Percentiles rank a stretch among this genome's conserved stretches.
Evolutionary conservation across 2,113 vertebrate genomes (phyloP).

Genomic region (Percopsis transmontana): DNA sequence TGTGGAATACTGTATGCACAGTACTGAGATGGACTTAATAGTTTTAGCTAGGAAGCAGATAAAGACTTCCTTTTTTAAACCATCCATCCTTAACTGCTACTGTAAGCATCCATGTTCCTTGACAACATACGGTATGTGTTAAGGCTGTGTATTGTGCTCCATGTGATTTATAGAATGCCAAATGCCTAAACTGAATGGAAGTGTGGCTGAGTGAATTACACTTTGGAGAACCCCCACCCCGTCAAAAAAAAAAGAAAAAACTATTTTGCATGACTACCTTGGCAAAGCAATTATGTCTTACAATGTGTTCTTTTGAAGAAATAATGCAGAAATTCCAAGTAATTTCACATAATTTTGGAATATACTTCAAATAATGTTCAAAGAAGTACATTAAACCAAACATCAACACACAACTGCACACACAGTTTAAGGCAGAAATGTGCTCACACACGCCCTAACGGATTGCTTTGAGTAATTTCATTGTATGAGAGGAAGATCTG

Average conservation of each 20-base stretch:
- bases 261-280: neutral
- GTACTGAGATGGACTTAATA: constrained; percentile 62
- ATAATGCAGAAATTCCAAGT: too few species aligned
- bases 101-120: neutral
- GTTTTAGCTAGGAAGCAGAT: constrained; percentile 39
- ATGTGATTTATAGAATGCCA: constrained; percentile 7
- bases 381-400: neutral
- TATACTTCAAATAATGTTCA: neutral
- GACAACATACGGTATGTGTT: neutral
- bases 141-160: neutral
- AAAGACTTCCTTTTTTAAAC: too few species aligned
- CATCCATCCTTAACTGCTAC: constrained; percentile 41
- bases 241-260: neutral
- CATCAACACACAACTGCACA: neutral
- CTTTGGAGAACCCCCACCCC: neutral
- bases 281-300: too few species aligned
- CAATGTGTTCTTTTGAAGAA: too few species aligned
- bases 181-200: constrained; percentile 5
- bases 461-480: neutral
- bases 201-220: neutral
- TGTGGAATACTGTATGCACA: constrained; percentile 63
- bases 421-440: neutral
- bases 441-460: neutral
- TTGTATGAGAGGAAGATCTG: too few species aligned
- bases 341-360: neutral